These are phyloP conservation scores for Trachelus tabidus DNA, from an alignment of 2,888 invertebrate species.

Conservation along the genomic window DNA sequence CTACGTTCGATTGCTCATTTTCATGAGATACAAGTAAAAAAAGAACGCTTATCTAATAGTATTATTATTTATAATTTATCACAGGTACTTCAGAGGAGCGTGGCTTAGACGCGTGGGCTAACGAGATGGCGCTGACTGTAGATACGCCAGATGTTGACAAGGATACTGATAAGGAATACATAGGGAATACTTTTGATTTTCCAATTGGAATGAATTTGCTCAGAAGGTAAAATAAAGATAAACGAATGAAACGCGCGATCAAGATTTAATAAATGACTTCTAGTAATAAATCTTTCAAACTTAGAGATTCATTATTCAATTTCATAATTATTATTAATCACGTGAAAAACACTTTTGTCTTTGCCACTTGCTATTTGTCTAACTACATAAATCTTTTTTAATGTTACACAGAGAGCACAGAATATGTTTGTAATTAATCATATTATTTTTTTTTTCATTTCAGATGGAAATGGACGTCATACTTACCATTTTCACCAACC, in stretches of 20 bases:
- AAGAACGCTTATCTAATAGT: neutral
- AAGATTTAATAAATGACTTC: neutral
- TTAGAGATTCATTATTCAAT: neutral
- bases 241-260: neutral
- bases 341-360: neutral
- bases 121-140: slow-evolving; percentile 73
- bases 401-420: neutral
- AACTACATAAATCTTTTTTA: neutral
- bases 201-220: slow-evolving; percentile 77
- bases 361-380: neutral
- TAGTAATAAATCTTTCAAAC: neutral
- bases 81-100: slow-evolving; percentile 80
- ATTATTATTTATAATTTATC: slow-evolving; percentile 7
- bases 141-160: slow-evolving; percentile 54
- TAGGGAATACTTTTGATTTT: slow-evolving; percentile 76
- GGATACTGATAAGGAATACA: slow-evolving; percentile 65
- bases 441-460: slow-evolving; percentile 32
- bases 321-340: neutral
- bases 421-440: neutral
- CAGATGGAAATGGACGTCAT: slow-evolving; percentile 77
- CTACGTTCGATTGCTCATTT: neutral
- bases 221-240: slow-evolving; percentile 67
- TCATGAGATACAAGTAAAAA: neutral
- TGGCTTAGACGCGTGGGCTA: slow-evolving; percentile 80
- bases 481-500: slow-evolving; percentile 79